Evolutionary conservation across 2,113 vertebrate species (phyloP).

Genomic region (Dermatemys mawii): DNA sequence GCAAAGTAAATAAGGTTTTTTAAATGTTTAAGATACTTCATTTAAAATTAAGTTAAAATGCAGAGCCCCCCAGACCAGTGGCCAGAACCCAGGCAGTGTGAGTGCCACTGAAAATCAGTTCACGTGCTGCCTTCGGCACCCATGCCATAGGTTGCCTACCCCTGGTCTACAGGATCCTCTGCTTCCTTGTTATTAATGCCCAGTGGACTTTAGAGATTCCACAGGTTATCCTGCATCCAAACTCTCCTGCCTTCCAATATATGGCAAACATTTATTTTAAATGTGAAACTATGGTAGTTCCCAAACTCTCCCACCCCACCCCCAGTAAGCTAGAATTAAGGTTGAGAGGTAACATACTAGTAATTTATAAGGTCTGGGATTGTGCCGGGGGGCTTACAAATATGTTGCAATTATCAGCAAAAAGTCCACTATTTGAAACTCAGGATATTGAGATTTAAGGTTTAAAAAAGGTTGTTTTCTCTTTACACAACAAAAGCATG

Average conservation of each 20-base stretch:
- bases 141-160: too few relatives aligned
- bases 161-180: not conserved
- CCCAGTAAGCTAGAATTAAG: not conserved
- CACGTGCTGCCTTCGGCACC: too few relatives aligned
- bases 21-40: too few relatives aligned
- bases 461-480: not conserved
- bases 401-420: not conserved
- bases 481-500: not conserved
- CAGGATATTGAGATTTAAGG: not conserved
- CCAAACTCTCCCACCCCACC: not conserved
- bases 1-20: too few relatives aligned
- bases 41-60: too few relatives aligned
- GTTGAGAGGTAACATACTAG: not conserved
- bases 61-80: too few relatives aligned
- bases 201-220: not conserved
- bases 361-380: accelerated
- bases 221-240: not conserved
- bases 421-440: not conserved
- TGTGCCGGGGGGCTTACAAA: not conserved
- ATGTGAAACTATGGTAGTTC: not conserved
- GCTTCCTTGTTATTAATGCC: not conserved
- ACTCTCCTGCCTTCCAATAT: not conserved
- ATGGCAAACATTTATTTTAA: not conserved
- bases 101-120: too few relatives aligned
- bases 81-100: too few relatives aligned